A percentile compares a stretch with the other conserved stretches of the same genome.
phyloP scores from a whole-genome alignment of 1,140 invertebrate genomes.

The Octopus bimaculoides region DNA sequence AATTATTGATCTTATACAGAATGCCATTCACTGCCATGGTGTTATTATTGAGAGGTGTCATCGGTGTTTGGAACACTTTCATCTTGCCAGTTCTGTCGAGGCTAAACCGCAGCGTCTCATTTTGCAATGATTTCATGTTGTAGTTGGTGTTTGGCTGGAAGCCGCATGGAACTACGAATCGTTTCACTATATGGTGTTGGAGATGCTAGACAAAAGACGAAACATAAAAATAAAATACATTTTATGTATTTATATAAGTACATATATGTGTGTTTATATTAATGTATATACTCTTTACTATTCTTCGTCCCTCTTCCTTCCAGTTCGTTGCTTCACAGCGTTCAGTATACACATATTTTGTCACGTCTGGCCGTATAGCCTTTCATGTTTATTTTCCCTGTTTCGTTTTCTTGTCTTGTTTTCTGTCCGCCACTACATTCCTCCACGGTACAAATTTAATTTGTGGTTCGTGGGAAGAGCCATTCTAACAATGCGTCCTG shows the following conservation, averaged over 20 bases:
- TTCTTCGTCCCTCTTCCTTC: no score
- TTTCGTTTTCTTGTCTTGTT: no score
- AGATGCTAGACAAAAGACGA: slow-evolving; percentile 23
- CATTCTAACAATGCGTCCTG: no score
- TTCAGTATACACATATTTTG: no score
- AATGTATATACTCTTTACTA: no score
- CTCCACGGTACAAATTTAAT: no score
- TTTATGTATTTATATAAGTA: not conserved
- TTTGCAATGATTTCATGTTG: slow-evolving; percentile 26
- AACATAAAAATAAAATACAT: not conserved
- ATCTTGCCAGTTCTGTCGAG: slow-evolving; percentile 14
- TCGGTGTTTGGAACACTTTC: slow-evolving; percentile 20
- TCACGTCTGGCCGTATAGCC: no score
- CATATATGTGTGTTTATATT: no score
- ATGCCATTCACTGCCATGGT: slow-evolving; percentile 36
- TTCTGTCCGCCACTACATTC: no score
- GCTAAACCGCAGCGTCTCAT: slow-evolving; percentile 28
- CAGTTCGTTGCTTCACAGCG: no score
- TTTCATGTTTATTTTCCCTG: no score
- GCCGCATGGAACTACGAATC: slow-evolving; percentile 29
- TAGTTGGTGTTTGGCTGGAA: slow-evolving; percentile 21
- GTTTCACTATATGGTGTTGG: slow-evolving; percentile 27
- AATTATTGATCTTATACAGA: slow-evolving; percentile 33
- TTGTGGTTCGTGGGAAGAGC: no score
- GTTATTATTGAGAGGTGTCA: slow-evolving; percentile 1